These are phyloP conservation scores for Xiphophorus couchianus DNA, from an alignment of 2,113 vertebrate species.

Conservation along the genomic window DNA sequence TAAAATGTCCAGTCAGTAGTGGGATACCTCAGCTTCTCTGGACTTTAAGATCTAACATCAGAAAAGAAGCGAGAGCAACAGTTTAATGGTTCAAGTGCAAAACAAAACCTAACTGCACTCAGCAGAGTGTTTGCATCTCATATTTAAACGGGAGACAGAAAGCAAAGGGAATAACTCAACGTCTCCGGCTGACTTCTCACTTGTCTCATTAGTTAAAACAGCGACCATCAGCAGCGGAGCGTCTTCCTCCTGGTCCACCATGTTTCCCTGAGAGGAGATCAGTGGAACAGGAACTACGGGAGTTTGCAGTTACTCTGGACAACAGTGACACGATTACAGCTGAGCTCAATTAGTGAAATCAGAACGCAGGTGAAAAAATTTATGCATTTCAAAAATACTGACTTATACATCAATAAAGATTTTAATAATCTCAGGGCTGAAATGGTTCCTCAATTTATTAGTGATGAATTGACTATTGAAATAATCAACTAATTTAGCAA, in stretches of 20 bases:
- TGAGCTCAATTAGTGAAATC: conserved; percentile 51
- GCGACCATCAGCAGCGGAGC: conserved; percentile 58
- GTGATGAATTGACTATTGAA: too few species aligned
- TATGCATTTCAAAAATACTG: conserved; percentile 2
- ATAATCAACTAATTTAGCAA: too few species aligned
- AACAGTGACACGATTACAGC: conserved; percentile 13
- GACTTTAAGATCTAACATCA: too few species aligned
- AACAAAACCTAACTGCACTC: conserved; percentile 6
- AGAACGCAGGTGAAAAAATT: conserved; percentile 16
- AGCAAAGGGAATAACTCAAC: conserved; percentile 59
- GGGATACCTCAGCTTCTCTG: too few species aligned
- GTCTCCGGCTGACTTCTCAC: conserved; percentile 67
- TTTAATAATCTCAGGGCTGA: background rate
- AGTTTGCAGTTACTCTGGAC: conserved; percentile 19
- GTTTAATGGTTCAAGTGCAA: background rate
- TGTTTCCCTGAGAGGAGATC: conserved; percentile 49
- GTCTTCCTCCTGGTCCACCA: conserved; percentile 53
- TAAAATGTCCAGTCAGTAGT: too few species aligned
- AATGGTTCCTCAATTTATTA: too few species aligned
- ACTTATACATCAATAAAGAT: conserved; percentile 7
- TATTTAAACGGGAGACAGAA: conserved; percentile 53
- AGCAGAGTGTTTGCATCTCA: conserved; percentile 16
- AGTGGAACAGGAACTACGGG: conserved; percentile 39
- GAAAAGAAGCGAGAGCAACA: background rate
- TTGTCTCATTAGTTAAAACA: conserved; percentile 69